Percentiles rank a stretch among this genome's conserved stretches.
Evolutionary conservation across 1,140 invertebrate species (phyloP).

Genomic region (Zaprionus africanus): DNA sequence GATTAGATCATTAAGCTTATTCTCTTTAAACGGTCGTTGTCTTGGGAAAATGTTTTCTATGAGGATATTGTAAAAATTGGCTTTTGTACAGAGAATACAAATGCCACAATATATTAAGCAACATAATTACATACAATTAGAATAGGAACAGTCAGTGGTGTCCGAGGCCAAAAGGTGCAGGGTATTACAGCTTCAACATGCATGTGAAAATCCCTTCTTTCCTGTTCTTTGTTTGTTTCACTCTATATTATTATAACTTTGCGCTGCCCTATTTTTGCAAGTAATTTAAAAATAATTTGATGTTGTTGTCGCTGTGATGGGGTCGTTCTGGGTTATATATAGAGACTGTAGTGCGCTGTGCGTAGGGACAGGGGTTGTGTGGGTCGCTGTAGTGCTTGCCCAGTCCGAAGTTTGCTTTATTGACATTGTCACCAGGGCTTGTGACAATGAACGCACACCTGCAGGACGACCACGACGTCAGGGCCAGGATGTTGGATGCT

Average conservation of each 20-base stretch:
- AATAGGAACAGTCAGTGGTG: too few species aligned
- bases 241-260: constrained; percentile 59
- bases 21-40: too few species aligned
- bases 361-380: constrained; percentile 2
- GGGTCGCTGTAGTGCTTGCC: constrained; percentile 17
- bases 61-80: too few species aligned
- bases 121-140: too few species aligned
- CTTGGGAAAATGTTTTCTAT: too few species aligned
- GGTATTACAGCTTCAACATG: background rate
- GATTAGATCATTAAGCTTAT: too few species aligned
- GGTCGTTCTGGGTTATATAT: background rate
- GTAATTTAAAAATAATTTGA: constrained; percentile 79
- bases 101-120: too few species aligned
- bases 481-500: constrained; percentile 4
- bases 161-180: background rate
- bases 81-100: too few species aligned
- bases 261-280: constrained; percentile 61
- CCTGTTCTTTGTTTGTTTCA: constrained; percentile 22
- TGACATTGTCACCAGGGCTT: constrained; percentile 73
- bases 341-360: background rate
- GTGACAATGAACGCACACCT: constrained; percentile 67
- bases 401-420: constrained; percentile 71
- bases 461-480: constrained; percentile 25
- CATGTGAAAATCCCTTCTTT: background rate
- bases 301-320: constrained; percentile 42